Evolutionary conservation across 1,140 invertebrate genomes (phyloP), one percentile per base, ranked within the genome.

Genomic region (Pentalonia nigronervosa): DNA sequence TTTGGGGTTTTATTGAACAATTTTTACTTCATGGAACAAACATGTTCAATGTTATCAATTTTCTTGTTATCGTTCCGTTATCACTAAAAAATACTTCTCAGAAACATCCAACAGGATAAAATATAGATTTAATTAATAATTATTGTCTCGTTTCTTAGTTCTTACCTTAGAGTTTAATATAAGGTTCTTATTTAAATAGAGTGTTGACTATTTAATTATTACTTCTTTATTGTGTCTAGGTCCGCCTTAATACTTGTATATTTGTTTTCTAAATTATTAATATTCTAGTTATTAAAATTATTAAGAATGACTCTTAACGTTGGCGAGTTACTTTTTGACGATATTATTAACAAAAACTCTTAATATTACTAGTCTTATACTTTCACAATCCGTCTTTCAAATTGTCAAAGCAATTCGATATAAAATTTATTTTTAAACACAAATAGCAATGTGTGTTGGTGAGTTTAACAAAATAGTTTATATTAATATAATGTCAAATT

Each of bases 371-470:
- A n/a, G 60, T 76, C 60, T 76, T 17, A 25, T 67, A 67, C 11
- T 67, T 4, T 67, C 30, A 1, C 60, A 6, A 76, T 11, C 30
- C 23, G 4, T 41, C n/a, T 76, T 76, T 34, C n/a, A 76, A n/a
- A n/a, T 36, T 83, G 20, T 36, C 23, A 25, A 84, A 84, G 3
- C 23, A 30, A 45, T 84, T 84, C 2, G 47, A 7, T 4, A 8
- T 7, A 48, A 7, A 20, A 87, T 48, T 48, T 48, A 30, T n/a
- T 87, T 34, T 89, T 56, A 0, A 34, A 25, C 23, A 36, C 34
- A 89, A 53, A 41, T 34, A 76, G n/a, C 60, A 89, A 89, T 89
- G 87, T 89, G 87, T 89, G 87, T 53, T 25, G 87, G 87, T 89
- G 87, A 89, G 87, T 89, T 56, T 36, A 21, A 56, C 25, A 47